Evolutionary conservation across 1,140 invertebrate genomes (phyloP), one percentile per base, ranked within the genome.

Genomic region (Orius laevigatus): DNA sequence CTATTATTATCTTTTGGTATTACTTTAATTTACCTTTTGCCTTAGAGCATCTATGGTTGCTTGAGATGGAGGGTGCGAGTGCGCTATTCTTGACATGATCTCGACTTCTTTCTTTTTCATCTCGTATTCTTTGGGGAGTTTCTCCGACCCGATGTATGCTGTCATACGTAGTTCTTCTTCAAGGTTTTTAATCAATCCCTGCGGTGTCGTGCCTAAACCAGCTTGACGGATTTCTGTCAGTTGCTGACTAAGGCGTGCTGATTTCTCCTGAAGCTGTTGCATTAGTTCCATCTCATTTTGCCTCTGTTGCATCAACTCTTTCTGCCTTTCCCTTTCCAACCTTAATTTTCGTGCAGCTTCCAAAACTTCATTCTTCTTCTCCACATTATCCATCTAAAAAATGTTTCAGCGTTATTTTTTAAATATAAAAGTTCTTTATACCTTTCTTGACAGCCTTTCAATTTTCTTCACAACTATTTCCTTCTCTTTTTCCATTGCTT

Each of bases 401-500:
- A n/a, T n/a, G n/a, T n/a, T n/a, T n/a, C n/a, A n/a, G n/a, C n/a
- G n/a, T 54, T 45, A 40, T 25, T 25, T 25, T 25, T 25, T 31
- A 31, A 10, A 18, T 18, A 35, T 8, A 5, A 20, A 33, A n/a
- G 42, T 38, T 19, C 8, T 25, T 38, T 32, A 53, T 53, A 71
- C 70, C 65, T 77, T 78, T 58, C 72, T 69, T 47, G 78, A 73
- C 12, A 82, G 66, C 54, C 79, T 70, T 56, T 84, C 81, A 52
- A 86, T 77, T 49, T 84, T 70, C 55, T 76, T 74, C 48, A 67
- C 55, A 10, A 80, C 66, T 56, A 83, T 78, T 59, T 89, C 83
- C 61, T 79, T 81, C 62, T 91, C 86, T 20, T 82, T 77, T 56
- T 87, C 83, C 84, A 91, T 89, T 33, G 84, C 76, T 57, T 76